Percentiles rank a stretch among this genome's conserved stretches.
These are phyloP conservation scores for Tachyglossus aculeatus DNA, from an alignment of 2,797 vertebrate genomes.

Conservation along the genomic window DNA sequence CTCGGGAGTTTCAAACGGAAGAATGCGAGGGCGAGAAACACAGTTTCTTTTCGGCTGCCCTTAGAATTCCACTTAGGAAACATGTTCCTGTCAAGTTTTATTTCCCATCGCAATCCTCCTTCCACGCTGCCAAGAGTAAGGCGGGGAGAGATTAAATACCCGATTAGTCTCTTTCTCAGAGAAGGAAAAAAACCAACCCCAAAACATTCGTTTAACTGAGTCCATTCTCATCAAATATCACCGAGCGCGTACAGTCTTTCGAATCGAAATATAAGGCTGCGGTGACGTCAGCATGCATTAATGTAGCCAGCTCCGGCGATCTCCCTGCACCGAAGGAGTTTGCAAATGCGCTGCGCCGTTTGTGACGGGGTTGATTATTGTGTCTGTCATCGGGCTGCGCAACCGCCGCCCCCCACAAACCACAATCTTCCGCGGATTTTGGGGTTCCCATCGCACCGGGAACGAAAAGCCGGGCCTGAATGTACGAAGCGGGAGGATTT, in stretches of 20 bases:
- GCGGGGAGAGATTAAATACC: slow-evolving; percentile 51
- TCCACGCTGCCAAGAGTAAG: slow-evolving; percentile 64
- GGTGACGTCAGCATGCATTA: not conserved
- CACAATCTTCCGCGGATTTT: not conserved
- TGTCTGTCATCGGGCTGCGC: too few relatives aligned
- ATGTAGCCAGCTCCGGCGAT: not conserved
- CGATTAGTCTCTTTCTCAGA: slow-evolving; percentile 47
- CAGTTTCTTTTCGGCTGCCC: slow-evolving; percentile 31
- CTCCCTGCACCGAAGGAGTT: too few relatives aligned
- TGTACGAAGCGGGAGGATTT: too few relatives aligned
- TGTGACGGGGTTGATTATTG: too few relatives aligned
- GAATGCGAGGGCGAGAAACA: slow-evolving; percentile 18
- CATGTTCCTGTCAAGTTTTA: slow-evolving; percentile 73
- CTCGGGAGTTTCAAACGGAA: slow-evolving; percentile 6
- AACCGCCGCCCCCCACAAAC: not conserved
- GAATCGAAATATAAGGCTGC: not conserved
- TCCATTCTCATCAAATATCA: not conserved
- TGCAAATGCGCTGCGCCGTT: too few relatives aligned
- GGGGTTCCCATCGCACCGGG: too few relatives aligned
- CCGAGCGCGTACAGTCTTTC: not conserved
- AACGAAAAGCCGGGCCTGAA: too few relatives aligned
- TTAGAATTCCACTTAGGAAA: slow-evolving; percentile 61
- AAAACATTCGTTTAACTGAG: slow-evolving; percentile 13
- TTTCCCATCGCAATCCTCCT: slow-evolving; percentile 73
- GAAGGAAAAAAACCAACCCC: slow-evolving; percentile 25